These are phyloP conservation scores for Colletes gigas DNA, from an alignment of 1,140 invertebrate species.

Conservation along the genomic window DNA sequence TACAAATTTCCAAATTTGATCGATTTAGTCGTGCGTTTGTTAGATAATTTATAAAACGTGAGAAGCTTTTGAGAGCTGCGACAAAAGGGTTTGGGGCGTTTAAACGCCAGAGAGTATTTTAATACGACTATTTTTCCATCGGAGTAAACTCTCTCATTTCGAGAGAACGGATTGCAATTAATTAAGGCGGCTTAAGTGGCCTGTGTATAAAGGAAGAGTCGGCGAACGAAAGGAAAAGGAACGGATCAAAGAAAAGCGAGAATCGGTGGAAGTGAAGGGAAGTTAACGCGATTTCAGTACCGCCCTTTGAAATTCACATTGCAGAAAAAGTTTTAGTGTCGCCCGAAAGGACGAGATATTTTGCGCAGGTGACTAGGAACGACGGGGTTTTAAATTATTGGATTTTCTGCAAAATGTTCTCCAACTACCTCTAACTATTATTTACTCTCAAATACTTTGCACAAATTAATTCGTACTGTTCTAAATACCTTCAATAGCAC, in stretches of 20 bases:
- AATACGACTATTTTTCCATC: constrained; percentile 26
- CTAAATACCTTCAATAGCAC: too few species aligned
- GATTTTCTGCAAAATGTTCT: too few species aligned
- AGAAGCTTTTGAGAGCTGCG: too few species aligned
- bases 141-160: constrained; percentile 11
- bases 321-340: not conserved
- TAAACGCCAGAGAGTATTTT: constrained; percentile 17
- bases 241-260: constrained; percentile 10
- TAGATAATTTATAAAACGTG: too few species aligned
- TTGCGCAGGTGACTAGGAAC: too few species aligned
- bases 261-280: constrained; percentile 5
- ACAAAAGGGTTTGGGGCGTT: not conserved
- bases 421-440: too few species aligned
- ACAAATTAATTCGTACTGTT: too few species aligned
- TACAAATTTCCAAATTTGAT: too few species aligned
- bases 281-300: constrained; percentile 42
- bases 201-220: constrained; percentile 20
- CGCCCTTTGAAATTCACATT: constrained; percentile 3
- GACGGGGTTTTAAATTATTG: too few species aligned
- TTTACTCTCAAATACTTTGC: too few species aligned
- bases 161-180: constrained; percentile 42
- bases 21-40: too few species aligned
- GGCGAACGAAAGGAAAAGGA: not conserved
- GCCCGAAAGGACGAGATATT: too few species aligned
- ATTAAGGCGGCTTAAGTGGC: constrained; percentile 38